These are phyloP conservation scores for Acronicta leporina DNA, from an alignment of 2,888 invertebrate species.

Conservation along the genomic window DNA sequence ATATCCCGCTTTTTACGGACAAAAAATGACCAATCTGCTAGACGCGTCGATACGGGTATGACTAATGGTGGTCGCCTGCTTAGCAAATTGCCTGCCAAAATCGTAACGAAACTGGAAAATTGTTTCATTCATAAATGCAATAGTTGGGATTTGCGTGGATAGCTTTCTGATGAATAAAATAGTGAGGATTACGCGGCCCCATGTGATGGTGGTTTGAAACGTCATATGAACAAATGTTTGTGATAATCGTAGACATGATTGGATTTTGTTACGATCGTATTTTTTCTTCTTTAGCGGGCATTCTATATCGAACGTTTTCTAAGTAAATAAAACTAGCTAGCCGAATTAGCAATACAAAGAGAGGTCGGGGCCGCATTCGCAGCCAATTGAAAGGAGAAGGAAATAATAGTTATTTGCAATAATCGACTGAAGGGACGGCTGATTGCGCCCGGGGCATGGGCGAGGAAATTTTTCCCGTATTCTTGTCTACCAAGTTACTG, in stretches of 20 bases:
- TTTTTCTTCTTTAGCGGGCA: constrained; percentile 25
- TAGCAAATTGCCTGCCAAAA: constrained; percentile 86
- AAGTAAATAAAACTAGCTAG: constrained; percentile 78
- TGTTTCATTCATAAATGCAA: constrained; percentile 86
- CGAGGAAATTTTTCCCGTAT: constrained; percentile 73
- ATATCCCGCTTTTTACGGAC: constrained; percentile 69
- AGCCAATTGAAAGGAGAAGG: constrained; percentile 82
- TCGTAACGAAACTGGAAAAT: constrained; percentile 85
- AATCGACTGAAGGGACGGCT: constrained; percentile 87
- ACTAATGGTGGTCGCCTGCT: constrained; percentile 81
- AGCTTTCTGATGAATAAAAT: constrained; percentile 82
- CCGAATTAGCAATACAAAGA: constrained; percentile 86
- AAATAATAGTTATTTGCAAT: constrained; percentile 78
- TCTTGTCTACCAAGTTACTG: constrained; percentile 71
- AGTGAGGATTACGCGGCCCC: constrained; percentile 74
- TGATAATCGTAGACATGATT: constrained; percentile 61
- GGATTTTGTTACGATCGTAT: constrained; percentile 24
- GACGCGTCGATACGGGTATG: constrained; percentile 82
- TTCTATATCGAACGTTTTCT: constrained; percentile 50
- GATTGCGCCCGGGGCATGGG: constrained; percentile 82
- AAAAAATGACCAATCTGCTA: constrained; percentile 84
- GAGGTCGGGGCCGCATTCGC: constrained; percentile 68
- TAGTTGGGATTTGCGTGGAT: constrained; percentile 79
- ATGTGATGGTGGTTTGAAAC: constrained; percentile 67
- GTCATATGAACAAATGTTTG: constrained; percentile 72